Evolutionary conservation across 2,113 vertebrate species (phyloP), one percentile per base, ranked within the genome.

Genomic region (Clinocottus analis): DNA sequence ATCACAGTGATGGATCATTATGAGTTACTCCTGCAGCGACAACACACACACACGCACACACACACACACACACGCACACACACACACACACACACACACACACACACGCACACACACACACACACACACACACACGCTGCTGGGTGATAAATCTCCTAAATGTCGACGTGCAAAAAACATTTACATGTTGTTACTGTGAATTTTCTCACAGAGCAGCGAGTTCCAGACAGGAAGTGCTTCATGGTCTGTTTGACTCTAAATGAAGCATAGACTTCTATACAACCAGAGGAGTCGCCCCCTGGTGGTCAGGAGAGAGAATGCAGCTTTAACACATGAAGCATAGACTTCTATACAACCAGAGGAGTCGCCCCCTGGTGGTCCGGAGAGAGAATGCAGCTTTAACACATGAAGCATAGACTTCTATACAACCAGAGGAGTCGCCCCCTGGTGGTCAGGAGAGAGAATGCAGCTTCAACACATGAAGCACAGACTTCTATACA

Each of bases 81-180:
- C 45, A 55, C 51, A 55, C 51, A 55, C 51, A 13, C 51, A 23
- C 51, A 53, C 53, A 58, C 82, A 60, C 80, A 90, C 88, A 90
- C 51, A 55, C 51, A 25, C 51, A 53, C 51, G 12, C n/a, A 53
- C 53, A 58, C 82, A 60, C 80, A 25, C 51, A 53, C 51, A 51
- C 49, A 51, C 47, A 17, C 43, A 49, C n/a, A 55, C 81, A 60
- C 79, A 89, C 87, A 90, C 89, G 29, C 45, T 37, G 67, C 19
- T 0, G 3, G 70, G 41, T 59, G 72, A 89, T 89, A 85, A 72
- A 84, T 88, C 84, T 86, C 59, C 73, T 25, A 0, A 69, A 77
- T 35, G 67, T 78, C 69, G 66, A 80, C n/a, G n/a, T n/a, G n/a
- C n/a, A n/a, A n/a, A n/a, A n/a, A n/a, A n/a, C n/a, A n/a, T n/a